Conservation (phyloP, 1,140 invertebrate genomes). For the Drosophila mojavensis region DNA sequence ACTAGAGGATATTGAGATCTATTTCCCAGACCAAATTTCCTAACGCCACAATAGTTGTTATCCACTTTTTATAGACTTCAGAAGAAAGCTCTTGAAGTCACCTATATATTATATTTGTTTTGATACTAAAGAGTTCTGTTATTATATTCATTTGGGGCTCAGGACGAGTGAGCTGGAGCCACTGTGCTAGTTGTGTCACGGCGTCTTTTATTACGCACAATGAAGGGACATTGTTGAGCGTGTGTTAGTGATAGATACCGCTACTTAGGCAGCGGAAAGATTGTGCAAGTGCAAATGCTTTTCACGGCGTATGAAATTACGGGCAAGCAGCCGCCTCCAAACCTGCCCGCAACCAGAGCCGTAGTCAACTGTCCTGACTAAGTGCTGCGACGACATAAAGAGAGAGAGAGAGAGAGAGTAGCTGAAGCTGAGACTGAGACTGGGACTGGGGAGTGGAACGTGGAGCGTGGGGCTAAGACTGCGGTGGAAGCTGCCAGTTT, state of each 20-base stretch:
- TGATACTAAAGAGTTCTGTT: too few relatives aligned
- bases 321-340: conserved; percentile 3
- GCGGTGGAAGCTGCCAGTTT: not conserved
- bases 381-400: not conserved
- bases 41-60: too few relatives aligned
- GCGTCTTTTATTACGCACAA: conserved; percentile 67
- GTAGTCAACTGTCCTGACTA: conserved; percentile 4
- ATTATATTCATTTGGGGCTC: too few relatives aligned
- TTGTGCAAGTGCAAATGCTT: conserved; percentile 64
- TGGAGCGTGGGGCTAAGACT: not conserved
- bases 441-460: not conserved
- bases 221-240: conserved; percentile 68
- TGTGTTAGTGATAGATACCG: conserved; percentile 69
- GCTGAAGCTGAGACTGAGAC: not conserved
- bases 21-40: too few relatives aligned
- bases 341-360: conserved; percentile 5
- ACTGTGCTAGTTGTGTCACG: conserved; percentile 35
- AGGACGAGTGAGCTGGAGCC: conserved; percentile 4
- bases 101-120: too few relatives aligned
- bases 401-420: too few relatives aligned
- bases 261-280: conserved; percentile 70
- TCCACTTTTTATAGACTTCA: too few relatives aligned
- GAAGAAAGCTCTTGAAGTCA: too few relatives aligned
- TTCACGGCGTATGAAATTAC: conserved; percentile 74
- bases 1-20: too few relatives aligned